Evolutionary conservation across 2,113 vertebrate genomes (phyloP).

Genomic region (Percopsis transmontana): DNA sequence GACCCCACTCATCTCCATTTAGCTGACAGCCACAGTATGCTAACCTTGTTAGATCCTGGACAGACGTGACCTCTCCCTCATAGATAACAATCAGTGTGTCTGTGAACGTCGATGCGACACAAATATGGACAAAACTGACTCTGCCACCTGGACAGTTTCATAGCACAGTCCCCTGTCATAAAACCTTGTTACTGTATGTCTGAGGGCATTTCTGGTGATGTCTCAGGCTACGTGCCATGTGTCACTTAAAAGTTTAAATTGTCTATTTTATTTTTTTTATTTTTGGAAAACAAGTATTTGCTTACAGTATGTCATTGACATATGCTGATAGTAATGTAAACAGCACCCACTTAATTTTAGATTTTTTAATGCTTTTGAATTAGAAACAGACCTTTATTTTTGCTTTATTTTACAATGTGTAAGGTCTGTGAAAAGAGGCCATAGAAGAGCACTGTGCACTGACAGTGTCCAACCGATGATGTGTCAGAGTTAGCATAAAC

Average conservation of each 20-base stretch:
- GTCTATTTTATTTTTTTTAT: slow-evolving; percentile 29
- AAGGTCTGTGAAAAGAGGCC: slow-evolving; percentile 48
- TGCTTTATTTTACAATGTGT: slow-evolving; percentile 61
- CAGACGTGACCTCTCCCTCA: slow-evolving; percentile 54
- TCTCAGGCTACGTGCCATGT: slow-evolving; percentile 39
- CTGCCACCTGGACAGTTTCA: slow-evolving; percentile 23
- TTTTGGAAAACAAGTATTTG: slow-evolving; percentile 59
- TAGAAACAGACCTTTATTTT: slow-evolving; percentile 64
- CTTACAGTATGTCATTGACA: slow-evolving; percentile 61
- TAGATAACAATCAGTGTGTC: slow-evolving; percentile 75
- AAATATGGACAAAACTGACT: slow-evolving; percentile 69
- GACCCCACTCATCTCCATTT: slow-evolving; percentile 73
- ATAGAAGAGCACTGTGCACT: slow-evolving; percentile 25
- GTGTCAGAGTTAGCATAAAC: too few relatives aligned
- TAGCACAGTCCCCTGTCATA: not conserved
- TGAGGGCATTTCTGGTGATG: slow-evolving; percentile 58
- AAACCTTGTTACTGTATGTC: too few relatives aligned
- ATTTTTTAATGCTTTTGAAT: slow-evolving; percentile 62
- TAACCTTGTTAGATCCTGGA: slow-evolving; percentile 67
- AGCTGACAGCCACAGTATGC: slow-evolving; percentile 65
- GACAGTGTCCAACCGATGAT: not conserved
- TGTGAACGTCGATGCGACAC: slow-evolving; percentile 68
- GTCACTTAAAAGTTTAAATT: not conserved
- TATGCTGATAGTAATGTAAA: slow-evolving; percentile 60
- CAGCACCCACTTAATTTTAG: slow-evolving; percentile 57